Evolutionary conservation across 2,113 vertebrate species (phyloP).

Genomic region (Atractosteus spatula): DNA sequence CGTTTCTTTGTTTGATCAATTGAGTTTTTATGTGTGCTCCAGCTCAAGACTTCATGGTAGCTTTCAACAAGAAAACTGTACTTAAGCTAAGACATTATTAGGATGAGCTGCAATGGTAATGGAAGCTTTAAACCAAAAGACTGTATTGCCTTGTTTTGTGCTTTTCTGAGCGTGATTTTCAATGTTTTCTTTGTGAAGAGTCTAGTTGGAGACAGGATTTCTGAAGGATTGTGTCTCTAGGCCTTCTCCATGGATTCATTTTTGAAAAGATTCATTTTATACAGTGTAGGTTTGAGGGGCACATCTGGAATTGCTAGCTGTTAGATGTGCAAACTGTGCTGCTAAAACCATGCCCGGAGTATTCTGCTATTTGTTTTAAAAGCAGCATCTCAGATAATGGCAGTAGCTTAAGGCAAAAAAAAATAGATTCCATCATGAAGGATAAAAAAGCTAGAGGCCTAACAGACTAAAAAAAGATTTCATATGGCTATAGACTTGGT

Average conservation of each 20-base stretch:
- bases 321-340: slow-evolving; percentile 22
- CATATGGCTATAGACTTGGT: slow-evolving; percentile 45
- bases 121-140: slow-evolving; percentile 10
- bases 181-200: slow-evolving; percentile 51
- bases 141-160: slow-evolving; percentile 38
- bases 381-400: slow-evolving; percentile 47
- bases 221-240: slow-evolving; percentile 9
- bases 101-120: slow-evolving; percentile 25
- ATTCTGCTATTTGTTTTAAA: slow-evolving; percentile 49
- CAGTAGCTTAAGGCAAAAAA: slow-evolving; percentile 28
- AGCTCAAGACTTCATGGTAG: slow-evolving; percentile 26
- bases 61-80: slow-evolving; percentile 35
- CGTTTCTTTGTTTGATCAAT: slow-evolving; percentile 36
- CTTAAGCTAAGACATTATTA: slow-evolving; percentile 49
- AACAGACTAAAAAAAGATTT: slow-evolving; percentile 53
- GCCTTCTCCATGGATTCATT: neutral
- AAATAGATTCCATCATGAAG: slow-evolving; percentile 44
- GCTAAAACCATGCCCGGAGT: slow-evolving; percentile 29
- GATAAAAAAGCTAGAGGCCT: slow-evolving; percentile 43
- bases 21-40: slow-evolving; percentile 15
- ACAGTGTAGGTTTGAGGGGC: slow-evolving; percentile 5
- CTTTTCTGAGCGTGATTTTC: slow-evolving; percentile 43
- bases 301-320: slow-evolving; percentile 28
- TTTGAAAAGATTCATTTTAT: slow-evolving; percentile 12
- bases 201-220: slow-evolving; percentile 36